phyloP scores from a whole-genome alignment of 2,888 invertebrate genomes.

The Cryptosula pallasiana region DNA sequence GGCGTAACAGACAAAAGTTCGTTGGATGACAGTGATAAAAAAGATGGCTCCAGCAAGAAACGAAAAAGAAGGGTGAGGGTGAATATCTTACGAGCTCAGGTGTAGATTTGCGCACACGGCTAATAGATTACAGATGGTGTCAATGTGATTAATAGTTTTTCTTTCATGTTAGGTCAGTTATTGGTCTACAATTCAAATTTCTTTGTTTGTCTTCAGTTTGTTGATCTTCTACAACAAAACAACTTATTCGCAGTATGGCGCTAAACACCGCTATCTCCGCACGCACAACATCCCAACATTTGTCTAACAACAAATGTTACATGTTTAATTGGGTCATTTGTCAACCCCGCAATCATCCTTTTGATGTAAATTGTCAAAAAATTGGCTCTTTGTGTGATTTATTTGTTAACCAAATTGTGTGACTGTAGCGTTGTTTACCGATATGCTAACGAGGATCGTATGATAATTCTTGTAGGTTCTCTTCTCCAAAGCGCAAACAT shows the following conservation, averaged over 20 bases:
- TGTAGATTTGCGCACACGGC: neutral
- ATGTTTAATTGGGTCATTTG: neutral
- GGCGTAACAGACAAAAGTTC: conserved; percentile 18
- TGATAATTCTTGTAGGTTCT: conserved; percentile 63
- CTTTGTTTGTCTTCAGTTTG: neutral
- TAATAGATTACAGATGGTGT: neutral
- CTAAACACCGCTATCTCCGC: neutral
- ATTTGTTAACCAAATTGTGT: neutral
- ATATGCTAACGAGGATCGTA: neutral
- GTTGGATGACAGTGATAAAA: conserved; percentile 5
- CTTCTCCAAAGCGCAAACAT: conserved; percentile 97
- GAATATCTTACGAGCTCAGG: neutral
- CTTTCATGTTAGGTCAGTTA: neutral
- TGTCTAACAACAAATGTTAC: too few species aligned
- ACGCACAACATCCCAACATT: neutral
- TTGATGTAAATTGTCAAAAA: conserved; percentile 17
- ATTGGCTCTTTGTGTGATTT: neutral
- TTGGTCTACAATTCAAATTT: neutral
- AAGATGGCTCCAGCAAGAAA: conserved; percentile 20
- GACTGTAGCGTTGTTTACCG: neutral
- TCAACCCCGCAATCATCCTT: neutral
- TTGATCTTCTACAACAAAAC: neutral
- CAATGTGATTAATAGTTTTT: neutral
- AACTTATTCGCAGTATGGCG: neutral
- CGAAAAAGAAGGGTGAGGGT: conserved; percentile 13